Evolutionary conservation across 1,140 invertebrate genomes (phyloP), one percentile per base, ranked within the genome.

Genomic region (Onthophagus taurus): DNA sequence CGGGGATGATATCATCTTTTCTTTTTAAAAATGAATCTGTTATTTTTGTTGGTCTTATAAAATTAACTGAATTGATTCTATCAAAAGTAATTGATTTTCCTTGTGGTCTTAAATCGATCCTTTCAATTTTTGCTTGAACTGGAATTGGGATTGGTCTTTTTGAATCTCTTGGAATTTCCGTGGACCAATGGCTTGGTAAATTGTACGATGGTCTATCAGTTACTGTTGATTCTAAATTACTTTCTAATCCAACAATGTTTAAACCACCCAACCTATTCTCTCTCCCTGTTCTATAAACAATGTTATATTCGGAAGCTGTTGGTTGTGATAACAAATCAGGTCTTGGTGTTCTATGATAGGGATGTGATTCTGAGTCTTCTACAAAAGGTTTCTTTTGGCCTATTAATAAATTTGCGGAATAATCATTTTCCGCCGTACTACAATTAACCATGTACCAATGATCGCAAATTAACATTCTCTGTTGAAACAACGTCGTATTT

Each of bases 391-490:
- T 80, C 54, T 78, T 76, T 56, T 81, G 78, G 36, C 80, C 80
- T 42, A 84, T 83, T 11, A 81, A 61, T 4, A 79, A 59, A 61
- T 84, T 85, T 9, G 80, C 78, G 14, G 70, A 68, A 53, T 81
- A 84, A 58, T 81, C 74, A 20, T 65, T 66, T 51, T 78, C 75
- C 0, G 81, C 73, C 47, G 69, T 70, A 45, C 76, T 77, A 53
- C 82, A 86, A 63, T 85, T 80, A n/a, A 86, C 83, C 76, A 83
- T 83, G 56, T 83, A 85, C 79, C 81, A 85, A 58, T 85, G 81
- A 59, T 85, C 83, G 53, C 83, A 86, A 52, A 85, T 76, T 42
- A 85, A 68, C 76, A 83, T 83, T 17, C 80, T 67, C 61, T 85
- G 83, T 61, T 85, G 83, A 66, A 86, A 86, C 14, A 84, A 72